These are phyloP conservation scores for Aeoliscus strigatus DNA, from an alignment of 2,797 vertebrate species.

Conservation along the genomic window DNA sequence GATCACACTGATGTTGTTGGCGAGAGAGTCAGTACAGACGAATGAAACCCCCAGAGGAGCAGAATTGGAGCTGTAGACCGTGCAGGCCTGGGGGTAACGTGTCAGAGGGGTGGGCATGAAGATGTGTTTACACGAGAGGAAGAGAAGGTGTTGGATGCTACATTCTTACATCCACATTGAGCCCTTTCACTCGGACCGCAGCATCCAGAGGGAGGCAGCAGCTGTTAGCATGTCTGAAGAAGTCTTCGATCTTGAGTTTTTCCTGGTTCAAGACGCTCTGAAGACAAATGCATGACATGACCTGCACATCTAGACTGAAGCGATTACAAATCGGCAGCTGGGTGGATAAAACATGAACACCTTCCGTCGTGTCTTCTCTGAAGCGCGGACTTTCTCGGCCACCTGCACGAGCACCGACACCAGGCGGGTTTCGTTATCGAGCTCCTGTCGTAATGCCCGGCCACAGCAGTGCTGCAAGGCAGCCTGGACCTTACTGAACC, in stretches of 20 bases:
- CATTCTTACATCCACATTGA: slow-evolving; percentile 80
- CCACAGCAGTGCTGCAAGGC: slow-evolving; percentile 85
- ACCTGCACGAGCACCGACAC: slow-evolving; percentile 78
- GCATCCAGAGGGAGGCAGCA: slow-evolving; percentile 89
- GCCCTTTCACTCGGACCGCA: slow-evolving; percentile 80
- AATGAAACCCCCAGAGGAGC: slow-evolving; percentile 88
- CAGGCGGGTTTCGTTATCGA: slow-evolving; percentile 79
- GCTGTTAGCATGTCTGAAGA: slow-evolving; percentile 76
- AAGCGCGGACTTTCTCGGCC: slow-evolving; percentile 78
- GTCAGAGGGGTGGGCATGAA: background rate
- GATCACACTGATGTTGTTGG: slow-evolving; percentile 83
- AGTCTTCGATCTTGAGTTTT: slow-evolving; percentile 74
- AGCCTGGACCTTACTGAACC: slow-evolving; percentile 84
- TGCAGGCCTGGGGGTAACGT: slow-evolving; percentile 77
- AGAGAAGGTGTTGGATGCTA: background rate
- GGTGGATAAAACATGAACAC: slow-evolving; percentile 48
- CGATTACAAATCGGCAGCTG: no score
- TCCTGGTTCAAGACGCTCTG: slow-evolving; percentile 79
- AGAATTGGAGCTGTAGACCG: slow-evolving; percentile 88
- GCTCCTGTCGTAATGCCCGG: slow-evolving; percentile 80
- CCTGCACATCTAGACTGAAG: background rate
- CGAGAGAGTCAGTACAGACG: slow-evolving; percentile 83
- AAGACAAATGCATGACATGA: slow-evolving; percentile 1
- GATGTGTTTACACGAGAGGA: background rate
- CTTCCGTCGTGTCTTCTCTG: slow-evolving; percentile 79